Percentiles rank a stretch among this genome's conserved stretches.
Conservation (phyloP, 2,797 vertebrate species). For the Oryzias dopingdopingensis region DNA sequence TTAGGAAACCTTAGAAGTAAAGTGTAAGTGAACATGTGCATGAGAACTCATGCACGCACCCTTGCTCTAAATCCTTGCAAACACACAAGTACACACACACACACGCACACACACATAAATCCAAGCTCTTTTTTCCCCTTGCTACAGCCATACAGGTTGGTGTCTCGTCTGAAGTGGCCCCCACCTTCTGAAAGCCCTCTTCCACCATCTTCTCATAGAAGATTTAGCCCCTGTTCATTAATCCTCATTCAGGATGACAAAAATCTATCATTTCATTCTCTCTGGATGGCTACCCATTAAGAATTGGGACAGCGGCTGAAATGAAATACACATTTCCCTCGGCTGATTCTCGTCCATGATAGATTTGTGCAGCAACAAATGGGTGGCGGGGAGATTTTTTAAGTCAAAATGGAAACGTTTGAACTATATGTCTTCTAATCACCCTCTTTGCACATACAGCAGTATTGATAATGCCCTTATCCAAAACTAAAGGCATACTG, state of each 20-base stretch:
- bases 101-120: background rate
- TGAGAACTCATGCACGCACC: conserved; percentile 12
- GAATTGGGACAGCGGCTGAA: conserved; percentile 74
- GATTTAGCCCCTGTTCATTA: conserved; percentile 70
- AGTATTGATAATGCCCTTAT: conserved; percentile 67
- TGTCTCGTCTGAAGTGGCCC: conserved; percentile 62
- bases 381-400: conserved; percentile 66
- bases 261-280: conserved; percentile 84
- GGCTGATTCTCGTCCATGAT: conserved; percentile 72
- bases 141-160: conserved; percentile 61
- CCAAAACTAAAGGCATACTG: conserved; percentile 58
- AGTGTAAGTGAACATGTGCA: conserved; percentile 65
- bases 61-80: background rate
- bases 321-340: conserved; percentile 81
- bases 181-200: conserved; percentile 39
- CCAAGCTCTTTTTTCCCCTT: conserved; percentile 35
- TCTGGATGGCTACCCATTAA: conserved; percentile 78
- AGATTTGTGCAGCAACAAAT: conserved; percentile 75
- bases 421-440: conserved; percentile 75
- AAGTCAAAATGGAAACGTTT: conserved; percentile 75
- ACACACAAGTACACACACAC: background rate
- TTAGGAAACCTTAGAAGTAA: conserved; percentile 80
- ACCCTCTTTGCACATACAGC: conserved; percentile 74
- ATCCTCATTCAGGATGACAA: conserved; percentile 77
- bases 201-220: conserved; percentile 63